phyloP scores from a whole-genome alignment of 2,113 vertebrate species.

The Thalassoma bifasciatum region DNA sequence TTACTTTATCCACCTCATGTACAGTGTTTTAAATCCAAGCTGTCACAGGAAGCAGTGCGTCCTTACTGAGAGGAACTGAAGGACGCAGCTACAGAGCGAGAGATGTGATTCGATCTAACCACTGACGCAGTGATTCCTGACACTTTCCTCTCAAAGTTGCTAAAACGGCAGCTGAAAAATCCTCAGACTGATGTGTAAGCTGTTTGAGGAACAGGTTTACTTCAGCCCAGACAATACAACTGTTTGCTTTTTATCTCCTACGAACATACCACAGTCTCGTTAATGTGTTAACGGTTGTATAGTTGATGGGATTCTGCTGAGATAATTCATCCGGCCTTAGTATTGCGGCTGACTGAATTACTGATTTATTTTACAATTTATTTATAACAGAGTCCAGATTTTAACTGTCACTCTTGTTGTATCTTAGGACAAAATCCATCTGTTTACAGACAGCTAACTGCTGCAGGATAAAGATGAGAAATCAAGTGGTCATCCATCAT shows the following conservation, averaged over 20 bases:
- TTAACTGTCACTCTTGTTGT: conserved; percentile 19
- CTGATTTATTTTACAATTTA: conserved; percentile 9
- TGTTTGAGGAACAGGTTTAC: conserved; percentile 35
- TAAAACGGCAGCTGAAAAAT: not conserved
- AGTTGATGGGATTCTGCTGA: conserved; percentile 11
- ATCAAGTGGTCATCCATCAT: conserved; percentile 29
- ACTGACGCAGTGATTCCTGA: conserved; percentile 34
- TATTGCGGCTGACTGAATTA: conserved; percentile 20
- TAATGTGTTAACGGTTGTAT: conserved; percentile 23
- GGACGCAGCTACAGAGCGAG: conserved; percentile 28
- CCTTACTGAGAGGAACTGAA: conserved; percentile 29
- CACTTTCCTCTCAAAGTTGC: conserved; percentile 30
- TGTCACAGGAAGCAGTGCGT: conserved; percentile 20
- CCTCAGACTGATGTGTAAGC: conserved; percentile 12
- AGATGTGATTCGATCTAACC: conserved; percentile 40
- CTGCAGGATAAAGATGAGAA: conserved; percentile 25
- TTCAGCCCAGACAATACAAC: conserved; percentile 14
- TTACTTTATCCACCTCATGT: conserved; percentile 26
- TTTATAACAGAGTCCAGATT: conserved; percentile 11
- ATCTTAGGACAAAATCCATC: conserved; percentile 1
- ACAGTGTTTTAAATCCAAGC: conserved; percentile 22
- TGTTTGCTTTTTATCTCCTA: conserved; percentile 31
- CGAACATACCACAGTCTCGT: conserved; percentile 34
- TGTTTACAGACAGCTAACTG: conserved; percentile 27
- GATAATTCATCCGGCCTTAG: conserved; percentile 11